These are phyloP conservation scores for Hemitrygon akajei DNA, from an alignment of 2,797 vertebrate species.

Conservation along the genomic window DNA sequence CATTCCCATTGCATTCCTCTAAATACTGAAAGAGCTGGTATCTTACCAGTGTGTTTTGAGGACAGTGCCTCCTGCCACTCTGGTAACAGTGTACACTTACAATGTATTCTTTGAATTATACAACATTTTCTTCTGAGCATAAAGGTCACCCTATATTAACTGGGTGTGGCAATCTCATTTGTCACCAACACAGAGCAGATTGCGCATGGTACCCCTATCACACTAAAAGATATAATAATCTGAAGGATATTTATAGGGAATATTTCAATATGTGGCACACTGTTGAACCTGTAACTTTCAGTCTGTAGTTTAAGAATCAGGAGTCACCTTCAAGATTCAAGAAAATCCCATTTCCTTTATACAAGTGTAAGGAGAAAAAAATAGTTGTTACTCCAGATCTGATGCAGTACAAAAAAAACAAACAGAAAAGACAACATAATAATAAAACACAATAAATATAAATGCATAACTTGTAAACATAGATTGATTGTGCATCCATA, in stretches of 20 bases:
- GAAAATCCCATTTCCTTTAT: no score
- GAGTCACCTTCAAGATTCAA: background rate
- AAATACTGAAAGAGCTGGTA: background rate
- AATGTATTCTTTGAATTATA: background rate
- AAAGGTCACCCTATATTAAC: conserved; percentile 7
- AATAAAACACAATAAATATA: no score
- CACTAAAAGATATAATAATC: background rate
- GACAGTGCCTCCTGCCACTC: background rate
- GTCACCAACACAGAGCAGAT: background rate
- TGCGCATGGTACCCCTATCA: background rate
- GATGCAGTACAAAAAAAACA: no score
- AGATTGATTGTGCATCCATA: no score
- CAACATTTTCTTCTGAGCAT: background rate
- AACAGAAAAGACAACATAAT: no score
- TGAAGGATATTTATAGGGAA: background rate
- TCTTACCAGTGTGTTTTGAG: background rate
- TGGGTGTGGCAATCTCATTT: background rate
- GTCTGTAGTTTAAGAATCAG: background rate
- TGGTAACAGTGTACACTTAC: background rate
- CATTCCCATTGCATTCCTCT: background rate
- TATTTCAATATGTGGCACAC: background rate
- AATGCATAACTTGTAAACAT: no score
- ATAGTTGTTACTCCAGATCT: no score
- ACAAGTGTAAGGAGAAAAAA: no score
- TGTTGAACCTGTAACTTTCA: background rate